Percentiles rank a stretch among this genome's conserved stretches.
These are phyloP conservation scores for Pseudopleuronectes americanus DNA, from an alignment of 2,797 vertebrate genomes.

Conservation along the genomic window DNA sequence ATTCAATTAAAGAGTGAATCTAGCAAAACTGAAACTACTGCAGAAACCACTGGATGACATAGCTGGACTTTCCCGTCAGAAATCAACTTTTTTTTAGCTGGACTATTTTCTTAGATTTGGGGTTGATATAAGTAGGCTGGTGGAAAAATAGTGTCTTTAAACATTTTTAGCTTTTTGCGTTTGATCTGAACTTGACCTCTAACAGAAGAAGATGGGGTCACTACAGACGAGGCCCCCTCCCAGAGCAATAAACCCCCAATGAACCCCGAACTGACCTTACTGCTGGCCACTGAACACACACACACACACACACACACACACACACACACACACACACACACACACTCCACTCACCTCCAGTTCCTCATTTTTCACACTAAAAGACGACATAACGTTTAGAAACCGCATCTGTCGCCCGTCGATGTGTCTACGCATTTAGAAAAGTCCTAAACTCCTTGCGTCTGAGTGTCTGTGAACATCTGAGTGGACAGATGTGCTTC, in stretches of 20 bases:
- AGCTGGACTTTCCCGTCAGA: background rate
- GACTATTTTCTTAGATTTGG: background rate
- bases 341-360: slow-evolving; percentile 1
- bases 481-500: background rate
- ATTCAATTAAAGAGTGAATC: slow-evolving; percentile 48
- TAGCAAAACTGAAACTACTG: background rate
- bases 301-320: slow-evolving; percentile 2
- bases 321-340: slow-evolving; percentile 7
- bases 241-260: slow-evolving; percentile 54
- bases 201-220: slow-evolving; percentile 26
- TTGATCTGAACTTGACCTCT: slow-evolving; percentile 40
- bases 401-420: background rate
- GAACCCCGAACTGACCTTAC: slow-evolving; percentile 39
- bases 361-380: background rate
- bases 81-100: background rate
- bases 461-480: slow-evolving; percentile 2
- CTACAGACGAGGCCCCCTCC: slow-evolving; percentile 23
- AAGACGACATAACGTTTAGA: slow-evolving; percentile 6
- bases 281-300: slow-evolving; percentile 4
- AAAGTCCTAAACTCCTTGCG: background rate
- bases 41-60: background rate
- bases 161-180: background rate
- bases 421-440: background rate
- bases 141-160: background rate
- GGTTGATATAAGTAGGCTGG: too few relatives aligned